phyloP scores from a whole-genome alignment of 2,797 vertebrate species.

The Notoglanidium macrostoma region DNA sequence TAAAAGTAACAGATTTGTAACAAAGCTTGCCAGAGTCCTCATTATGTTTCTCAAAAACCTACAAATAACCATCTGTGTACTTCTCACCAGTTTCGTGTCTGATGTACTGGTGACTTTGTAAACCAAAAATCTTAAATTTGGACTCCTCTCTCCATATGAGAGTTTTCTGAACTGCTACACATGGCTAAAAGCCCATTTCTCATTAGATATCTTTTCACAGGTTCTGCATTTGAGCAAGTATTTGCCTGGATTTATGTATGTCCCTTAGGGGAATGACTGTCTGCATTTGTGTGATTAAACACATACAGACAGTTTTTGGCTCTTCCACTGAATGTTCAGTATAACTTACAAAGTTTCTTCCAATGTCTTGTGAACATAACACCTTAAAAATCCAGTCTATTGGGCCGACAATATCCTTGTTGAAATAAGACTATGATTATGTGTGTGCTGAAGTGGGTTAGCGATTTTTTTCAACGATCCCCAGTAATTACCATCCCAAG shows the following conservation, averaged over 20 bases:
- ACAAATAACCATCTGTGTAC: slow-evolving; percentile 20
- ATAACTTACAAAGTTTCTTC: background rate
- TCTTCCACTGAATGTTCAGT: background rate
- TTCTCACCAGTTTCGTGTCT: background rate
- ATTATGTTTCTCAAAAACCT: background rate
- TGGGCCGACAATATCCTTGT: background rate
- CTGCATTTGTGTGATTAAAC: background rate
- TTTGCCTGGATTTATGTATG: background rate
- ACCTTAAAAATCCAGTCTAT: background rate
- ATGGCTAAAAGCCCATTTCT: slow-evolving; percentile 5
- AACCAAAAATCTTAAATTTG: background rate
- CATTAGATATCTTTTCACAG: slow-evolving; percentile 1
- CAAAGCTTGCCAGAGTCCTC: background rate
- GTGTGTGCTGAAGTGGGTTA: background rate
- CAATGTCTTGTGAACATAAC: background rate
- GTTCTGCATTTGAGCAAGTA: slow-evolving; percentile 6
- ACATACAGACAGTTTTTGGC: background rate
- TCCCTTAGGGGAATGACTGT: background rate
- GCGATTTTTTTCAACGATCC: background rate
- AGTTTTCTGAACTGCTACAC: background rate
- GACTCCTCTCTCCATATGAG: background rate
- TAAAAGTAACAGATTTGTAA: no score
- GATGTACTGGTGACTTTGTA: slow-evolving; percentile 1
- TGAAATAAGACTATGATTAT: background rate
- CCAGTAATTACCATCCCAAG: background rate